phyloP scores from a whole-genome alignment of 1,140 invertebrate genomes.

The Pogonomyrmex californicus region DNA sequence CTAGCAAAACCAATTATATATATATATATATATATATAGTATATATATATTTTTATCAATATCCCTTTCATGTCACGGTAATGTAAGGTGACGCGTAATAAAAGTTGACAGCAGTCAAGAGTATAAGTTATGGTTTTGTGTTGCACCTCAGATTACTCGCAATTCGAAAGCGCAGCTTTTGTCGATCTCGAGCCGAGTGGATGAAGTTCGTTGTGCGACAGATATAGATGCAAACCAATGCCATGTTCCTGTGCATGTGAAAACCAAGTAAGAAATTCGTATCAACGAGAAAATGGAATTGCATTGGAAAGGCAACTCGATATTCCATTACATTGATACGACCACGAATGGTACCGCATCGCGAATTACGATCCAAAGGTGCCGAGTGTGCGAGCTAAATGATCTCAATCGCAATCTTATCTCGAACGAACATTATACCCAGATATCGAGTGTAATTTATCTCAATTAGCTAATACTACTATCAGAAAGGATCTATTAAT shows the following conservation, averaged over 20 bases:
- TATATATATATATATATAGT: too few species aligned
- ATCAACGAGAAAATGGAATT: constrained; percentile 49
- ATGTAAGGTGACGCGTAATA: constrained; percentile 7
- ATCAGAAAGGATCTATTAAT: background rate
- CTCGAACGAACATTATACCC: background rate
- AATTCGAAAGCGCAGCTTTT: background rate
- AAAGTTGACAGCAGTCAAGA: constrained; percentile 12
- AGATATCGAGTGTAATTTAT: background rate
- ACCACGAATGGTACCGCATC: constrained; percentile 46
- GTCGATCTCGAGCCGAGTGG: background rate
- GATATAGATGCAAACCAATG: constrained; percentile 59
- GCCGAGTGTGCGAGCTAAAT: constrained; percentile 31
- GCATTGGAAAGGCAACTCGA: constrained; percentile 65
- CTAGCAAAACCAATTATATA: constrained; percentile 6
- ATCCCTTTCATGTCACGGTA: background rate
- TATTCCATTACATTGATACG: constrained; percentile 72
- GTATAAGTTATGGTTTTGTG: background rate
- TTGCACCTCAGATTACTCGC: constrained; percentile 1
- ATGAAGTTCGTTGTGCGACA: constrained; percentile 42
- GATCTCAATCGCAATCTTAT: constrained; percentile 30
- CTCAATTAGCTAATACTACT: background rate
- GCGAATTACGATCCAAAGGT: constrained; percentile 47
- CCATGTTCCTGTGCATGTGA: background rate
- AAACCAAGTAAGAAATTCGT: constrained; percentile 29
- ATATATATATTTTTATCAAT: background rate